A percentile compares a stretch with the other conserved stretches of the same genome.
Evolutionary conservation across 2,113 vertebrate species (phyloP).

Genomic region (Panthera tigris): DNA sequence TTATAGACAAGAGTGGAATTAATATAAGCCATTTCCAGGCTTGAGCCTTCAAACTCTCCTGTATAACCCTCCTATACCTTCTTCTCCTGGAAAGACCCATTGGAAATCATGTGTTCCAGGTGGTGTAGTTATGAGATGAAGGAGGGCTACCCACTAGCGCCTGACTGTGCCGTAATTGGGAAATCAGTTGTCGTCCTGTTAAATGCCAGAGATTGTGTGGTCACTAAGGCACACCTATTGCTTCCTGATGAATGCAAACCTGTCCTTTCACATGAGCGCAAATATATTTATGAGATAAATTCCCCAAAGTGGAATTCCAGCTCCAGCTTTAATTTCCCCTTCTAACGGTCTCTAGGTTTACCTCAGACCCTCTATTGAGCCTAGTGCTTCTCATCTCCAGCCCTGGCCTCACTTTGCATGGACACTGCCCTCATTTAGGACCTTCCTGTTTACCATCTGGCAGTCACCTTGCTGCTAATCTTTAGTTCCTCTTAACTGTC

Average conservation of each 20-base stretch:
- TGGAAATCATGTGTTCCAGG: neutral
- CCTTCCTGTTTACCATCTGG: neutral
- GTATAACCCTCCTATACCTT: neutral
- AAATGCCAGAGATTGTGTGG: neutral
- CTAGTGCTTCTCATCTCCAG: neutral
- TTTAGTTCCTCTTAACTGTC: neutral
- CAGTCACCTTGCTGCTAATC: neutral
- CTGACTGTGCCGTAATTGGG: neutral
- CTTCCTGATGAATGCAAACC: neutral
- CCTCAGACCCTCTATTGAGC: neutral
- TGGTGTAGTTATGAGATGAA: neutral
- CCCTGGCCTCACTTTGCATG: neutral
- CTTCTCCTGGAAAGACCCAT: neutral
- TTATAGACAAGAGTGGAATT: neutral
- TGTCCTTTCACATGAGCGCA: neutral
- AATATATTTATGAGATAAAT: neutral
- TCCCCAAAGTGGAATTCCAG: neutral
- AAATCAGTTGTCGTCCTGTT: neutral
- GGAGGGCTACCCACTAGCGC: neutral
- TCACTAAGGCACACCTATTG: neutral
- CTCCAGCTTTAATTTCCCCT: neutral
- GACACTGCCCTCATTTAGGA: rapidly evolving
- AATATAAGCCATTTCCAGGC: neutral
- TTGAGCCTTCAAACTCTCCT: neutral
- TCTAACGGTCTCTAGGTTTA: neutral